Evolutionary conservation across 2,797 vertebrate genomes (phyloP).

Genomic region (Danio aesculapii): DNA sequence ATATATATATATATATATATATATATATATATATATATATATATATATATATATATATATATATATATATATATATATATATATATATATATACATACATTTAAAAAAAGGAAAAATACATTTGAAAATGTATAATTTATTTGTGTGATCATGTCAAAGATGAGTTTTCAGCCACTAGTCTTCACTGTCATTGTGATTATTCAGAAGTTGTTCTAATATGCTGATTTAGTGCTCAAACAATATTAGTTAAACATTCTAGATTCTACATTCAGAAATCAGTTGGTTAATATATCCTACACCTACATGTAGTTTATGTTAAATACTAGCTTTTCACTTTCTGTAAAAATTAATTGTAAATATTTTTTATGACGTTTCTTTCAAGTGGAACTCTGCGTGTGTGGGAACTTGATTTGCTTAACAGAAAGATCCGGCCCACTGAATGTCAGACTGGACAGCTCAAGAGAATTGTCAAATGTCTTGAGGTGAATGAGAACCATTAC

Average conservation of each 20-base stretch:
- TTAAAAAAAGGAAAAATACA: neutral
- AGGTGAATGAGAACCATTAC: constrained; percentile 71
- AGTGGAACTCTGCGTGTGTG: constrained; percentile 87
- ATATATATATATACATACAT: too few relatives aligned
- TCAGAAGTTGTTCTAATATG: neutral
- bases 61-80: too few relatives aligned
- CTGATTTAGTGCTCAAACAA: neutral
- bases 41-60: too few relatives aligned
- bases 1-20: too few relatives aligned
- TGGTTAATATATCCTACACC: neutral
- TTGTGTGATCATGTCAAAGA: neutral
- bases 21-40: too few relatives aligned
- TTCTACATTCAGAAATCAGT: too few relatives aligned
- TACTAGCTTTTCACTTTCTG: neutral
- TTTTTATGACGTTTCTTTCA: constrained; percentile 9
- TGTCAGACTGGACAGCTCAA: constrained; percentile 85
- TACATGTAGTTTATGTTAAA: neutral
- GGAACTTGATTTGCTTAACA: constrained; percentile 85
- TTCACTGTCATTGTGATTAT: neutral
- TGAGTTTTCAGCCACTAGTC: too few relatives aligned
- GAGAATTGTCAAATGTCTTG: constrained; percentile 80
- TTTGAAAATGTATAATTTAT: neutral
- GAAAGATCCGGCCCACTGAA: constrained; percentile 85
- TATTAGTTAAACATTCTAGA: too few relatives aligned
- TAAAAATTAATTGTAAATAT: neutral